phyloP scores from a whole-genome alignment of 2,113 vertebrate species.

The Corythornis madagascariensis region DNA sequence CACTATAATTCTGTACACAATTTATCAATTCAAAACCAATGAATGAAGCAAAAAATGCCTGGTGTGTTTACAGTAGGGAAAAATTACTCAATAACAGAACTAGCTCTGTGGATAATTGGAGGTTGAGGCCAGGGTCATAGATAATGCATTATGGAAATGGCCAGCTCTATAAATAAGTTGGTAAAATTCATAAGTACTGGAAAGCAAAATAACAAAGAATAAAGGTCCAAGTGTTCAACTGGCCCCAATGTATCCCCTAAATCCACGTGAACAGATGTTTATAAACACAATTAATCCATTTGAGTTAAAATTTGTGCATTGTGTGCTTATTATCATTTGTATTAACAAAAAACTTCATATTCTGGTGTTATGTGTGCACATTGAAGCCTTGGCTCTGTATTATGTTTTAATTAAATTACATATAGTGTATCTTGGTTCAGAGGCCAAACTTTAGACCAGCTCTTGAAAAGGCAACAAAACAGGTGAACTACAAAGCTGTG shows the following conservation, averaged over 20 bases:
- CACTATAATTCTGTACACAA: not conserved
- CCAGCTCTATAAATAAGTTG: not conserved
- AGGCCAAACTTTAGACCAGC: not conserved
- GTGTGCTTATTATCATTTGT: not conserved
- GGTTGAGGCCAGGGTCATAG: not conserved
- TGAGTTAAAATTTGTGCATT: not conserved
- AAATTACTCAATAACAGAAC: not conserved
- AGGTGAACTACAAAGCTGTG: not conserved
- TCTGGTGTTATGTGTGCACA: not conserved
- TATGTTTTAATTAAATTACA: not conserved
- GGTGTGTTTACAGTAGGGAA: not conserved
- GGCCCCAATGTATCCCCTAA: not conserved
- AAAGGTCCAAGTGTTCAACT: not conserved
- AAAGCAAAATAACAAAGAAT: not conserved
- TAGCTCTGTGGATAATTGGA: not conserved
- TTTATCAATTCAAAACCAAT: not conserved
- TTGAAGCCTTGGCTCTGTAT: not conserved
- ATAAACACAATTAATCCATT: not conserved
- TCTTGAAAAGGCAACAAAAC: not conserved
- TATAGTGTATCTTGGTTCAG: rapidly evolving
- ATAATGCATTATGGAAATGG: not conserved
- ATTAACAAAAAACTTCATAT: not conserved
- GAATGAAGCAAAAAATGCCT: not conserved
- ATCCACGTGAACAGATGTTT: slow-evolving; percentile 6
- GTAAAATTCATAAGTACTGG: not conserved